phyloP scores from a whole-genome alignment of 2,888 invertebrate genomes.

The Epinotia demarniana region DNA sequence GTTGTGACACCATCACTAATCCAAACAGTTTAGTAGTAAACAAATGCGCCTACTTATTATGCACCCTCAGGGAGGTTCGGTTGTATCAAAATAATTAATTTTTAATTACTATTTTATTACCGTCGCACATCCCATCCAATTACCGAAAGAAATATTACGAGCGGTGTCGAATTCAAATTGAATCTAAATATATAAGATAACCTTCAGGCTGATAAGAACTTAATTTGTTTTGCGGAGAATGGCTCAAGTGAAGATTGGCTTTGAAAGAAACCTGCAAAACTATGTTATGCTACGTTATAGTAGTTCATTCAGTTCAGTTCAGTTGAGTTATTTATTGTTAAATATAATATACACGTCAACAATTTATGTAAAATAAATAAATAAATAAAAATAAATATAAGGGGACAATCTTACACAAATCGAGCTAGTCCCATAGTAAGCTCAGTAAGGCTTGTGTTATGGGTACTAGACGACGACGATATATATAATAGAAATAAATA shows the following conservation, averaged over 20 bases:
- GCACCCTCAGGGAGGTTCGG: constrained; percentile 77
- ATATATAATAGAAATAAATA: too few relatives aligned
- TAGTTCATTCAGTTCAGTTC: too few relatives aligned
- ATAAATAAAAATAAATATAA: too few relatives aligned
- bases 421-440: too few relatives aligned
- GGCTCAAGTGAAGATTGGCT: not conserved
- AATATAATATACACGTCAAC: too few relatives aligned
- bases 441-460: too few relatives aligned
- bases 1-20: constrained; percentile 66
- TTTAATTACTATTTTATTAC: constrained; percentile 84
- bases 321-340: too few relatives aligned
- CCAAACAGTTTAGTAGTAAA: constrained; percentile 79
- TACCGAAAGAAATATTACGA: constrained; percentile 76
- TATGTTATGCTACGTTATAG: too few relatives aligned
- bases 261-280: too few relatives aligned
- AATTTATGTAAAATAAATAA: too few relatives aligned
- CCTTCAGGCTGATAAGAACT: not conserved
- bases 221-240: not conserved
- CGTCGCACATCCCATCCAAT: constrained; percentile 78
- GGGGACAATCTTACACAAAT: too few relatives aligned
- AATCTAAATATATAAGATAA: constrained; percentile 51
- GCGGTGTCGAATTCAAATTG: constrained; percentile 60
- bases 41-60: constrained; percentile 81
- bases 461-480: too few relatives aligned
- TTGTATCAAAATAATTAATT: constrained; percentile 81